Conservation (phyloP, 2,113 vertebrate species). For the Chiloscyllium plagiosum region DNA sequence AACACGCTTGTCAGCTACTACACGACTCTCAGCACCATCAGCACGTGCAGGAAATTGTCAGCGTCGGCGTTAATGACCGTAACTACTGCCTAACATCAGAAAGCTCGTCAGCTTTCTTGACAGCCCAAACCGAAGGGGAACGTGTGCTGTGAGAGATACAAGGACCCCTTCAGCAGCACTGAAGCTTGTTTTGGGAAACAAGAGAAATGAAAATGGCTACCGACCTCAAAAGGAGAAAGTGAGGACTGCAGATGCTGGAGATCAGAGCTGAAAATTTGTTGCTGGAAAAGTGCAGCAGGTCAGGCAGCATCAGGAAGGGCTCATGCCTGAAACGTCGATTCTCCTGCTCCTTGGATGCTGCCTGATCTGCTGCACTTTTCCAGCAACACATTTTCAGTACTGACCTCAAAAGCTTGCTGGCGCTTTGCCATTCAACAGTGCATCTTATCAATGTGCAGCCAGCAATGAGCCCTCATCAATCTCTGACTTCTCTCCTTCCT, state of each 20-base stretch:
- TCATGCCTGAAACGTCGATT: no score
- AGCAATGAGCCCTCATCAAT: not conserved
- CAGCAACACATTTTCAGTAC: no score
- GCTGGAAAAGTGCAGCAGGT: no score
- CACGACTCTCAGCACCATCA: constrained; percentile 72
- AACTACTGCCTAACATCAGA: constrained; percentile 47
- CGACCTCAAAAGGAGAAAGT: no score
- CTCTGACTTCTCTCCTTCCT: not conserved
- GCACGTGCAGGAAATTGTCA: constrained; percentile 55
- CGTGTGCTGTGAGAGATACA: constrained; percentile 29
- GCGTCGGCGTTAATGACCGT: constrained; percentile 50
- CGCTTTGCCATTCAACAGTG: not conserved
- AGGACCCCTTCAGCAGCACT: not conserved
- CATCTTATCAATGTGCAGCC: not conserved
- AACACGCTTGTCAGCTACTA: constrained; percentile 68
- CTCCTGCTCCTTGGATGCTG: no score
- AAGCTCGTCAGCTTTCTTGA: constrained; percentile 33
- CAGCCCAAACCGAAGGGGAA: constrained; percentile 44
- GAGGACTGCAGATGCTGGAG: no score
- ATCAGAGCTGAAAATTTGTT: no score
- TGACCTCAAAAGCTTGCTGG: not conserved
- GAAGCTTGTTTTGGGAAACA: not conserved
- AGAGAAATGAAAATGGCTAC: not conserved
- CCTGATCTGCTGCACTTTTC: no score
- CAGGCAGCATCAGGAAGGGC: no score